Base-by-base conservation (phyloP, 2,888 invertebrate species). In the Acanthacorydalis orientalis region DNA sequence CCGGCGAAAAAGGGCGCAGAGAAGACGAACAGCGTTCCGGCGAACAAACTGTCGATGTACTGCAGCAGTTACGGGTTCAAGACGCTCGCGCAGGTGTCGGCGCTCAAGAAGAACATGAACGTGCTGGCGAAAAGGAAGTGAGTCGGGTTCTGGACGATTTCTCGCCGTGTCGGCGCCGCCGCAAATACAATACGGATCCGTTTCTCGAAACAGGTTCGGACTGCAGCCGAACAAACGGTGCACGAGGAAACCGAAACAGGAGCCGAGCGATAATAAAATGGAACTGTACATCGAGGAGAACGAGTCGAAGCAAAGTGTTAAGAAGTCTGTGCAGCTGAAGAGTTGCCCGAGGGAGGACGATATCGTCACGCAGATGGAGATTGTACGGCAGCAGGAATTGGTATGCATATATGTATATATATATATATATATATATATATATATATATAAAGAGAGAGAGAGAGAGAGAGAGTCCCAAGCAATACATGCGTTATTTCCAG, bases 281-380 rank as follows among this genome's bases (percentile, higher is more conserved):
- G 53, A 32, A 56, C 50, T 42, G 54, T 55, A 48, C 58, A 54
- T 49, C 47, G 53, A 39, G 8, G 12, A 15, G 3, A 14, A 54
- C 11, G 32, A 31, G 7, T 48, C 53, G 4, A 57, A 55, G 43
- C 55, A 57, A 7, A 39, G 41, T 6, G 31, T 43, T 31, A 31
- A 16, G 48, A 42, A 50, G 48, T 44, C 48, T 45, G 50, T 40
- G 48, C 33, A 16, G 45, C 57, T 57, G 43, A 51, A 50, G 31
- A 47, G 54, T 14, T 57, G 55, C 3, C 51, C 53, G 2, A 62
- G 58, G 50, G 64, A 63, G 31, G 64, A 62, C 49, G 61, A 64
- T 47, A 60, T 65, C 44, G 57, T 56, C 49, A 65, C 64, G 9
- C 57, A 63, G 53, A 63, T 64, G 60, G 62, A 63, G 49, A 57